These are phyloP conservation scores for Synaphobranchus kaupii DNA, from an alignment of 2,797 vertebrate genomes.

Conservation along the genomic window DNA sequence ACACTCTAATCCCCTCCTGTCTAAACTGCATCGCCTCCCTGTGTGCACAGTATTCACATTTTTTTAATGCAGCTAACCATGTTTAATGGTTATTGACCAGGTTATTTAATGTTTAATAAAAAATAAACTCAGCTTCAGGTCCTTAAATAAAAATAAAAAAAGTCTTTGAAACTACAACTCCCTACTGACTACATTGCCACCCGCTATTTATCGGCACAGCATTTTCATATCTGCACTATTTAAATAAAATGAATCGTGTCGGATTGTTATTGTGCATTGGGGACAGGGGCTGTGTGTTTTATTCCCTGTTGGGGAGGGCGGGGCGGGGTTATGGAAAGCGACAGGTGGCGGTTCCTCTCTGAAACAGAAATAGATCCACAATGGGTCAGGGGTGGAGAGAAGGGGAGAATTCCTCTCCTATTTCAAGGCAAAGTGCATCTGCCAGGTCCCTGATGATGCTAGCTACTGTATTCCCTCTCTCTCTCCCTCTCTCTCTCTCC, in stretches of 20 bases:
- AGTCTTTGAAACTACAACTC: too few relatives aligned
- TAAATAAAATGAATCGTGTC: neutral
- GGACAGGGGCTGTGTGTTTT: neutral
- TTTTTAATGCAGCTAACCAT: neutral
- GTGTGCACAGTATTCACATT: neutral
- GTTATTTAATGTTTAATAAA: neutral
- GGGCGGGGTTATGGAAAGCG: conserved; percentile 52
- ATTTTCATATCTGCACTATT: too few relatives aligned
- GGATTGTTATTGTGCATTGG: neutral
- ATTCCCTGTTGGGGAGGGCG: neutral
- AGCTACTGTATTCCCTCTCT: neutral
- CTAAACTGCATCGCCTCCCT: neutral
- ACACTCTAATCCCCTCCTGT: neutral
- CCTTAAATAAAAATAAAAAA: too few relatives aligned
- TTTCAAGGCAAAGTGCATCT: conserved; percentile 57
- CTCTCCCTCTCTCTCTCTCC: neutral
- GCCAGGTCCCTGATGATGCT: conserved; percentile 26
- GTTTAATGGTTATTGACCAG: neutral
- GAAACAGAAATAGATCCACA: conserved; percentile 68
- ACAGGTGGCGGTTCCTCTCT: conserved; percentile 60
- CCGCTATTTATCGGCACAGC: too few relatives aligned
- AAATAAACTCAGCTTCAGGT: too few relatives aligned
- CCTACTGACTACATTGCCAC: too few relatives aligned
- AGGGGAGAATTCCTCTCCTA: conserved; percentile 59
- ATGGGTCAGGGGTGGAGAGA: conserved; percentile 62